Conservation (phyloP, 2,113 vertebrate genomes). For the Alligator sinensis region DNA sequence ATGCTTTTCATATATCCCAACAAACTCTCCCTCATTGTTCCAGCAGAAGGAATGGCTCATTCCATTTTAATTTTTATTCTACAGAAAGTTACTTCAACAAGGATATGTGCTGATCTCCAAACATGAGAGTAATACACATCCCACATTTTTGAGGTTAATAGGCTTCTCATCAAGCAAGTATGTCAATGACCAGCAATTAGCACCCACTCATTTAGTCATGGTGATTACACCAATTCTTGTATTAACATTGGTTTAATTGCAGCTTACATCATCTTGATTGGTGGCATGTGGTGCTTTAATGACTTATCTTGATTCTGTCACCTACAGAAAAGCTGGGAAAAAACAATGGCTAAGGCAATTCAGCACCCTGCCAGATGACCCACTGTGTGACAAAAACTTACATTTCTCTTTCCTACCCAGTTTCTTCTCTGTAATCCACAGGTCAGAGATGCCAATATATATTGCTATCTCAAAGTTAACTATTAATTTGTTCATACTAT, state of each 20-base stretch:
- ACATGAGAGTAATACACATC: neutral
- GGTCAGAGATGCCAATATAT: neutral
- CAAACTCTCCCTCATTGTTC: neutral
- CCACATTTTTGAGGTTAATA: neutral
- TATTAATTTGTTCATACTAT: neutral
- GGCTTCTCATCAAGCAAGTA: slow-evolving; percentile 19
- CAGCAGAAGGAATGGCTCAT: neutral
- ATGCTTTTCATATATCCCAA: neutral
- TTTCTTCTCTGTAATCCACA: neutral
- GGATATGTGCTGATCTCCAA: neutral
- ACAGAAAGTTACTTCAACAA: neutral
- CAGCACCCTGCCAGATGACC: neutral
- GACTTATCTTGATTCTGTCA: neutral
- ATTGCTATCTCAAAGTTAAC: neutral
- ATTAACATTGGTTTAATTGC: slow-evolving; percentile 1
- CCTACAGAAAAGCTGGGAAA: neutral
- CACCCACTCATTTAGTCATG: neutral
- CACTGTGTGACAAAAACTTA: fast-evolving
- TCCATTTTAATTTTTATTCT: neutral
- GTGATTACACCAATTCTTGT: slow-evolving; percentile 16
- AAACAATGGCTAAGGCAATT: neutral
- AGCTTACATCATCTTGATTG: neutral
- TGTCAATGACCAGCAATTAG: slow-evolving; percentile 35
- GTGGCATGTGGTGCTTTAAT: neutral
- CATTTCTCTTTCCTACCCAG: neutral